A percentile compares a stretch with the other conserved stretches of the same genome.
Conservation (phyloP, 1,140 invertebrate species). For the Lepidurus arcticus region DNA sequence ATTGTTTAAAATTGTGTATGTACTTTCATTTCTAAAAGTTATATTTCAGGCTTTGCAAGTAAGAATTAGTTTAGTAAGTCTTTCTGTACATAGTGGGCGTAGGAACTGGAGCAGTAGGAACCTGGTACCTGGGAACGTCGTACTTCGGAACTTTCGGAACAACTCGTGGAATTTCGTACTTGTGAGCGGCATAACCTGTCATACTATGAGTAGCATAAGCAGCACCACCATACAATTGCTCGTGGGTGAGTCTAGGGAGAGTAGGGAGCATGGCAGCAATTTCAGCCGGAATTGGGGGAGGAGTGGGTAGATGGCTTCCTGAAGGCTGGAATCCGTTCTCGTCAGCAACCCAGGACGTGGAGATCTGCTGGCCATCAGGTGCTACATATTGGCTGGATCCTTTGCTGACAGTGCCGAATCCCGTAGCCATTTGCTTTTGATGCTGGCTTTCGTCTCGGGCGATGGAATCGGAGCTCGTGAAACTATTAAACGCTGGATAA, state of each 20-base stretch:
- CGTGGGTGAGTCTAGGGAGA: slow-evolving; percentile 17
- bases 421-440: no score
- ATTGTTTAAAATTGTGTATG: no score
- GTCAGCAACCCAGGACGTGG: slow-evolving; percentile 38
- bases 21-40: no score
- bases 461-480: no score
- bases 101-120: background rate
- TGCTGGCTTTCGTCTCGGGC: no score
- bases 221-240: background rate
- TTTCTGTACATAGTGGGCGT: no score
- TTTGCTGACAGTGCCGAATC: no score
- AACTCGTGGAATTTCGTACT: background rate
- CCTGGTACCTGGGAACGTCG: background rate
- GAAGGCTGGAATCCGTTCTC: slow-evolving; percentile 40
- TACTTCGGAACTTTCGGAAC: background rate
- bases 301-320: slow-evolving; percentile 38
- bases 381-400: slow-evolving; percentile 36
- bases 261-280: slow-evolving; percentile 28
- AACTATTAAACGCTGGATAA: no score
- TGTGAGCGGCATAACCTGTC: background rate
- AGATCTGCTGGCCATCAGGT: slow-evolving; percentile 37
- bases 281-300: slow-evolving; percentile 35
- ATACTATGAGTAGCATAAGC: background rate
- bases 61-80: no score
- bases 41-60: no score